These are phyloP conservation scores for Cantharis rustica DNA, from an alignment of 2,888 invertebrate species.

Conservation along the genomic window DNA sequence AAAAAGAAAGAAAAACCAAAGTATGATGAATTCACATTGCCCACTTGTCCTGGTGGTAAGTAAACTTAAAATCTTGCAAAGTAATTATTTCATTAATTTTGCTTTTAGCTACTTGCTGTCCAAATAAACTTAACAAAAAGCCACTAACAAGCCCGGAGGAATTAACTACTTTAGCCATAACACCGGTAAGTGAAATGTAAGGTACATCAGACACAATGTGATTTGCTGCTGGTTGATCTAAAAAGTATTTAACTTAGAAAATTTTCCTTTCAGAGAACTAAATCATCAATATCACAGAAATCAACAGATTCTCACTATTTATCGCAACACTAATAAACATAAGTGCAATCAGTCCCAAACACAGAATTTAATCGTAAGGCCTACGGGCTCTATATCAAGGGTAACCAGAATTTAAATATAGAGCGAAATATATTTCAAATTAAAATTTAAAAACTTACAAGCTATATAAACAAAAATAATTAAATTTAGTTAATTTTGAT, in stretches of 20 bases:
- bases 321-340: not conserved
- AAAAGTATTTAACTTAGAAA: not conserved
- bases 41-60: conserved; percentile 67
- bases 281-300: conserved; percentile 12
- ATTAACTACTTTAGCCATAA: not conserved
- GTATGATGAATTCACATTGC: conserved; percentile 62
- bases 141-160: conserved; percentile 8
- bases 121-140: conserved; percentile 1
- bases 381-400: not conserved
- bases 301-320: conserved; percentile 10
- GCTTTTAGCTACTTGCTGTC: conserved; percentile 4
- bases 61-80: not conserved
- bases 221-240: not conserved
- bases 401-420: not conserved
- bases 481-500: not conserved
- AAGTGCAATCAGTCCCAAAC: not conserved
- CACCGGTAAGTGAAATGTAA: conserved; percentile 20
- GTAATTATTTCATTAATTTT: not conserved
- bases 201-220: not conserved
- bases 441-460: too few relatives aligned
- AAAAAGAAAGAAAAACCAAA: conserved; percentile 43
- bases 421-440: too few relatives aligned
- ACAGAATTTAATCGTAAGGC: not conserved
- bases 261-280: conserved; percentile 14
- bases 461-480: too few relatives aligned